phyloP scores from a whole-genome alignment of 2,888 invertebrate genomes.

The Laspeyria flexula region DNA sequence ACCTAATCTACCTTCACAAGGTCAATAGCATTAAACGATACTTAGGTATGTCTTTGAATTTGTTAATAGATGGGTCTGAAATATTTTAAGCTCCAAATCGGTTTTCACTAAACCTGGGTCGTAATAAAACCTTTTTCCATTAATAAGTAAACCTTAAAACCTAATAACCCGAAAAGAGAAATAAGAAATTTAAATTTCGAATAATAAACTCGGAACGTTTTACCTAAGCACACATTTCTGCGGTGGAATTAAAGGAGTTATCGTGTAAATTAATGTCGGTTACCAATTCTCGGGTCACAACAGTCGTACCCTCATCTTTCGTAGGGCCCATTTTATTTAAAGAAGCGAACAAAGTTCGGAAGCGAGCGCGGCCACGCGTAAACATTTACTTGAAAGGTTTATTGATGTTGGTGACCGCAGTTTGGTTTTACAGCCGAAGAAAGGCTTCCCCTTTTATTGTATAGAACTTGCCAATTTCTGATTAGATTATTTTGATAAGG shows the following conservation, averaged over 20 bases:
- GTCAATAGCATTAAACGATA: neutral
- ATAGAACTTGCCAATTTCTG: slow-evolving; percentile 47
- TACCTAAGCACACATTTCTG: slow-evolving; percentile 19
- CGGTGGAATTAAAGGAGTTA: slow-evolving; percentile 30
- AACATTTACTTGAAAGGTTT: slow-evolving; percentile 81
- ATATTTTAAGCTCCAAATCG: neutral
- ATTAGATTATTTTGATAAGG: slow-evolving; percentile 44
- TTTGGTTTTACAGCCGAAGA: slow-evolving; percentile 63
- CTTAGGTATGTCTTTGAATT: neutral
- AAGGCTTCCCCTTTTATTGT: slow-evolving; percentile 38
- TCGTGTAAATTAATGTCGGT: slow-evolving; percentile 39
- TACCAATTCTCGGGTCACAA: slow-evolving; percentile 44
- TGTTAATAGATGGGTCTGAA: neutral
- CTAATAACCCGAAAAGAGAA: neutral
- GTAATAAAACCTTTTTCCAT: neutral
- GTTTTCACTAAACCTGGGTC: neutral
- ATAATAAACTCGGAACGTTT: slow-evolving; percentile 2
- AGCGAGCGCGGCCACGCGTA: slow-evolving; percentile 70
- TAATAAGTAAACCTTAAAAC: neutral
- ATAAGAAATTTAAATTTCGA: slow-evolving; percentile 1
- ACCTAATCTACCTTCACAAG: neutral
- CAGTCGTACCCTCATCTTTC: slow-evolving; percentile 61
- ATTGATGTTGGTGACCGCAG: slow-evolving; percentile 78
- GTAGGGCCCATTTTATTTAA: slow-evolving; percentile 70
- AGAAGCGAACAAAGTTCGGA: slow-evolving; percentile 68